Conservation (phyloP, 2,113 vertebrate genomes). For the Triplophysa rosa region DNA sequence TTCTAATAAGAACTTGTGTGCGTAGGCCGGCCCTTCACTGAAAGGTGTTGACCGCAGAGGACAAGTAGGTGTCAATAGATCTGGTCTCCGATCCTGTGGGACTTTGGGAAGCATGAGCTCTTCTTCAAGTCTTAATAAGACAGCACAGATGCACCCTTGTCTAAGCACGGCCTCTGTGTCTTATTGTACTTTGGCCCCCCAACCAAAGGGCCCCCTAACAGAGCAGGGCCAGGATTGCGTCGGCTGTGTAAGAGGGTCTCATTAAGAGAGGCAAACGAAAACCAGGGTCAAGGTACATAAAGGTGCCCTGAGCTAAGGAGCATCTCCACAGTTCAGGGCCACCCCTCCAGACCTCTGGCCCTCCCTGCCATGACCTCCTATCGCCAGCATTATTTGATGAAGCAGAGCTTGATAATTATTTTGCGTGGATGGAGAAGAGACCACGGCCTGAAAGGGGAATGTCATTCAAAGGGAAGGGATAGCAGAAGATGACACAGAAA, state of each 20-base stretch:
- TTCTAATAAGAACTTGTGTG: constrained; percentile 67
- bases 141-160: constrained; percentile 77
- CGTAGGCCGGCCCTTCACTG: constrained; percentile 55
- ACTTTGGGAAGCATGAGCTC: constrained; percentile 72
- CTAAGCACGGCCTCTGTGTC: constrained; percentile 65
- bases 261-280: constrained; percentile 96
- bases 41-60: constrained; percentile 74
- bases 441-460: constrained; percentile 89
- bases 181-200: constrained; percentile 77
- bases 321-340: constrained; percentile 71
- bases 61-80: constrained; percentile 80
- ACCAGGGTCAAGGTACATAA: constrained; percentile 98
- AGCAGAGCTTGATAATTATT: constrained; percentile 99
- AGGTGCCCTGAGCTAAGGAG: constrained; percentile 89
- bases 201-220: constrained; percentile 63
- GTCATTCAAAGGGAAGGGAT: constrained; percentile 86
- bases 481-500: constrained; percentile 80
- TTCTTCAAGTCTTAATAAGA: constrained; percentile 74
- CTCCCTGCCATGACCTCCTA: constrained; percentile 93
- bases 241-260: constrained; percentile 79
- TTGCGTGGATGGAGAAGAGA: constrained; percentile 90
- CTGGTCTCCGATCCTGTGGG: constrained; percentile 63
- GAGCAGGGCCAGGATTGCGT: constrained; percentile 66
- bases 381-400: constrained; percentile 95
- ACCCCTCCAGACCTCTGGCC: constrained; percentile 87